Percentiles rank a stretch among this genome's conserved stretches.
These are phyloP conservation scores for Sphinx pinastri DNA, from an alignment of 2,888 invertebrate genomes.

Conservation along the genomic window DNA sequence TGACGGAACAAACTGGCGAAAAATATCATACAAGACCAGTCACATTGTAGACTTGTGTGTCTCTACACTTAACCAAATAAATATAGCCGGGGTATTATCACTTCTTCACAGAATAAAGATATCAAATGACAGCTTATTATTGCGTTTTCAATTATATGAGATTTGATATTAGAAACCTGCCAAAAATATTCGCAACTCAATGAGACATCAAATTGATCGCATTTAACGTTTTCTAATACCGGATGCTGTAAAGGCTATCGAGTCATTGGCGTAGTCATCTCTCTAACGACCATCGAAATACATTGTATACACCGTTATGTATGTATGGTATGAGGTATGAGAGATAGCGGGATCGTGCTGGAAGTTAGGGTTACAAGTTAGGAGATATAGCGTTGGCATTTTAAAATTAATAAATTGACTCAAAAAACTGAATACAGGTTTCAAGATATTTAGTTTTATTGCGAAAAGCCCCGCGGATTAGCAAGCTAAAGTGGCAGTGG, in stretches of 20 bases:
- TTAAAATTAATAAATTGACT: neutral
- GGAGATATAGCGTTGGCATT: neutral
- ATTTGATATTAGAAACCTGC: too few relatives aligned
- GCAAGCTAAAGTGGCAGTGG: too few relatives aligned
- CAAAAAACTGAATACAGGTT: neutral
- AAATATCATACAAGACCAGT: too few relatives aligned
- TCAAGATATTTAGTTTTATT: too few relatives aligned
- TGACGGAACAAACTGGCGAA: too few relatives aligned
- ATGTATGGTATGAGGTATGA: conserved; percentile 30
- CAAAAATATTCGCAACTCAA: neutral
- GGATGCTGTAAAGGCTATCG: neutral
- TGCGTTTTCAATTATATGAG: too few relatives aligned
- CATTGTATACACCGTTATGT: conserved; percentile 35
- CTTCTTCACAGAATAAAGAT: too few relatives aligned
- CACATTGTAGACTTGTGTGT: too few relatives aligned
- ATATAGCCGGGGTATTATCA: too few relatives aligned
- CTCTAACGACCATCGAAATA: conserved; percentile 33
- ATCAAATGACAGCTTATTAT: too few relatives aligned
- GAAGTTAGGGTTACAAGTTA: neutral
- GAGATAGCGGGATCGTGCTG: conserved; percentile 26
- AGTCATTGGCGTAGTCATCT: neutral
- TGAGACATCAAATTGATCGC: neutral
- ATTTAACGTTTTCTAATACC: neutral
- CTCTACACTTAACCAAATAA: too few relatives aligned
- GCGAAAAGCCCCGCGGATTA: too few relatives aligned